A percentile compares a stretch with the other conserved stretches of the same genome.
Conservation (phyloP, 2,888 invertebrate genomes). For the Azorinus chamasolen region DNA sequence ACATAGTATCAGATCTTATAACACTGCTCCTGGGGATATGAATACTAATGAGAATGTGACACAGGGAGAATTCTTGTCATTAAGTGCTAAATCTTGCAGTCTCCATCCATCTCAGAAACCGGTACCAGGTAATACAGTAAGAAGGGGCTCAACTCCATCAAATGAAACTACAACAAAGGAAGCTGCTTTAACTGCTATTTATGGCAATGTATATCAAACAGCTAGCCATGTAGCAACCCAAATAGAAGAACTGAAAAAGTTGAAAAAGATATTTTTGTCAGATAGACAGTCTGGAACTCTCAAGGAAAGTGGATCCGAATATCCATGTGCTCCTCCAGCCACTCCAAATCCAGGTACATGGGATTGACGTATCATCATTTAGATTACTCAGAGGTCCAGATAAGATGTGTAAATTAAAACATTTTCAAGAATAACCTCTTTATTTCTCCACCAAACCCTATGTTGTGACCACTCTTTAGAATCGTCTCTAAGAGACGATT, state of each 20-base stretch:
- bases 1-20: conserved; percentile 48
- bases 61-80: conserved; percentile 15
- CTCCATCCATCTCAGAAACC: conserved; percentile 23
- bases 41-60: background rate
- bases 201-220: conserved; percentile 52
- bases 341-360: conserved; percentile 80
- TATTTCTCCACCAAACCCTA: too few relatives aligned
- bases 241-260: conserved; percentile 59
- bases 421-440: too few relatives aligned
- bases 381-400: too few relatives aligned
- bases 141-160: conserved; percentile 3
- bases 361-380: background rate
- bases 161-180: background rate
- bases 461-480: too few relatives aligned
- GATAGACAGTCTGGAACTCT: conserved; percentile 79
- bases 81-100: conserved; percentile 49
- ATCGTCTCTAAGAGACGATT: too few relatives aligned
- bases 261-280: conserved; percentile 79
- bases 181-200: conserved; percentile 40
- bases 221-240: conserved; percentile 41
- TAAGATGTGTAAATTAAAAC: too few relatives aligned
- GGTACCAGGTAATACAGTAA: conserved; percentile 8
- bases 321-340: conserved; percentile 82
- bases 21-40: background rate
- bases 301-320: conserved; percentile 75